Conservation (phyloP, 1,140 invertebrate species). For the Thalassaphorura encarpata region DNA sequence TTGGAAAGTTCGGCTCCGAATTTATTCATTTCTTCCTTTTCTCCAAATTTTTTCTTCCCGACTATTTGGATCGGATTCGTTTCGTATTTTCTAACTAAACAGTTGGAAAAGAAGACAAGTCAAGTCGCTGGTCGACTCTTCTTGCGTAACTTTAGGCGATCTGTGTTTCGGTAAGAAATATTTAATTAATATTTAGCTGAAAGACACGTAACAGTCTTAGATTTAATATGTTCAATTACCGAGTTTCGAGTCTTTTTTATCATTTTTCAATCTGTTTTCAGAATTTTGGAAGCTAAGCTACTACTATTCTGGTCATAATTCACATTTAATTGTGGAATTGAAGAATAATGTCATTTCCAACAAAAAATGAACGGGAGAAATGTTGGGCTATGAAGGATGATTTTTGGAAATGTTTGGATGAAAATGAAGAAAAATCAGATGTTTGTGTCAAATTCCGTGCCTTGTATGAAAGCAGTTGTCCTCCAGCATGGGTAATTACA, state of each 20-base stretch:
- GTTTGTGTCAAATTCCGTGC: conserved; percentile 61
- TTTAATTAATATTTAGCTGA: not conserved
- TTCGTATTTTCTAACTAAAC: too few relatives aligned
- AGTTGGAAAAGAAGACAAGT: too few relatives aligned
- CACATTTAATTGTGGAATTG: too few relatives aligned
- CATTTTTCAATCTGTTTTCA: not conserved
- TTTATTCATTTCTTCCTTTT: too few relatives aligned
- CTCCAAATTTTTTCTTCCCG: too few relatives aligned
- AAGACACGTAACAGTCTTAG: not conserved
- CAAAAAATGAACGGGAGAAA: conserved; percentile 61
- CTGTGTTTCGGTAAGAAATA: too few relatives aligned
- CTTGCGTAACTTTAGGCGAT: too few relatives aligned
- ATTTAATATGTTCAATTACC: not conserved
- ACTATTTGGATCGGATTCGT: too few relatives aligned
- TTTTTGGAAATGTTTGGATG: conserved; percentile 82
- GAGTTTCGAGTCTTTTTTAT: not conserved
- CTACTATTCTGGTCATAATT: not conserved
- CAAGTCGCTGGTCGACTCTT: too few relatives aligned
- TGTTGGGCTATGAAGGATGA: conserved; percentile 77
- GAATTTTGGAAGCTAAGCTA: not conserved
- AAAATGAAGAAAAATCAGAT: conserved; percentile 44
- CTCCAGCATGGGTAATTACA: conserved; percentile 61
- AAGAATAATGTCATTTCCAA: conserved; percentile 64
- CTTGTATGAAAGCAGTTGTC: conserved; percentile 70
- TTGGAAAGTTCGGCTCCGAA: too few relatives aligned